A percentile compares a stretch with the other conserved stretches of the same genome.
Conservation (phyloP, 2,888 invertebrate genomes). For the Drosophila imparisetae region DNA sequence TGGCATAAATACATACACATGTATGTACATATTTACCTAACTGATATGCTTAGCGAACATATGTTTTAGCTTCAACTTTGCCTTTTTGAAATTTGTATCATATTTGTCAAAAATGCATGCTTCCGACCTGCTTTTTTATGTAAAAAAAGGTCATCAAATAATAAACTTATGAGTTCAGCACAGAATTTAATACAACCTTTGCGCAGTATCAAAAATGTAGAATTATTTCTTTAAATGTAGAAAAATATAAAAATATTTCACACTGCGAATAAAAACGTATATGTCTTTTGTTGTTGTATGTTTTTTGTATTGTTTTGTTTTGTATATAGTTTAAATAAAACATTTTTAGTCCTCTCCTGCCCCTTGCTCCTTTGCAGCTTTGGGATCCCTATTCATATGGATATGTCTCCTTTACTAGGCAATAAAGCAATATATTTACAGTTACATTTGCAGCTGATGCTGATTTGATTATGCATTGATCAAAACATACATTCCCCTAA, state of each 20-base stretch:
- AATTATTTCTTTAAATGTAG: background rate
- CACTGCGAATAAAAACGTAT: background rate
- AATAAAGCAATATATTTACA: conserved; percentile 27
- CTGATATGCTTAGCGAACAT: background rate
- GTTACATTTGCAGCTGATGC: conserved; percentile 55
- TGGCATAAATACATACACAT: background rate
- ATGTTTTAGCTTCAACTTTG: background rate
- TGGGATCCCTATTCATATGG: background rate
- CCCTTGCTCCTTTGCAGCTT: background rate
- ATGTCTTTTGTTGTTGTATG: no score
- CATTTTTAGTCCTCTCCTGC: background rate
- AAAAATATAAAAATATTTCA: background rate
- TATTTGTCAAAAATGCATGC: background rate
- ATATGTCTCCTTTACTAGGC: background rate
- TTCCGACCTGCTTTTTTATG: background rate
- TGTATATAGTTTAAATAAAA: background rate
- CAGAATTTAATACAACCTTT: background rate
- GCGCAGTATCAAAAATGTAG: background rate
- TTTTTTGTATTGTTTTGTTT: background rate
- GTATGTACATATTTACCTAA: background rate
- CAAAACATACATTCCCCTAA: conserved; percentile 21
- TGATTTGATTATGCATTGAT: conserved; percentile 62
- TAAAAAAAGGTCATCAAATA: background rate
- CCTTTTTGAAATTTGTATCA: background rate
- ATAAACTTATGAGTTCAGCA: background rate